Evolutionary conservation across 2,797 vertebrate species (phyloP).

Genomic region (Eleutherodactylus coqui): DNA sequence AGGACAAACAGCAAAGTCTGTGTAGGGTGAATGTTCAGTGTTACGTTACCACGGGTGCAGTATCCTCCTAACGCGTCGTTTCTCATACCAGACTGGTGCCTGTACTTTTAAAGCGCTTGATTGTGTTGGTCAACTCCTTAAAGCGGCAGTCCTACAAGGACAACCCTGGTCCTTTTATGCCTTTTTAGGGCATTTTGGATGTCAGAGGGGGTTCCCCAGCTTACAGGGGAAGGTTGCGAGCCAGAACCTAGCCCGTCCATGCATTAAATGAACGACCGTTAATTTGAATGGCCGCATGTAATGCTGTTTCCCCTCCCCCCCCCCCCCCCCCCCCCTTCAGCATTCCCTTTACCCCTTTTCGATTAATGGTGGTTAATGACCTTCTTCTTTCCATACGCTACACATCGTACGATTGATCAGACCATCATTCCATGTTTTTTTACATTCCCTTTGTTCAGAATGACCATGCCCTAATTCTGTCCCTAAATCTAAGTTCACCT

Average conservation of each 20-base stretch:
- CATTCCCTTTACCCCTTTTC: neutral
- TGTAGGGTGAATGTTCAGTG: constrained; percentile 15
- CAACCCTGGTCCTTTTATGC: neutral
- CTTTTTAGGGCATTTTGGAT: neutral
- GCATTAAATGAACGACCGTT: too few species aligned
- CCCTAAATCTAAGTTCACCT: neutral
- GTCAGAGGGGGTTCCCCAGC: neutral
- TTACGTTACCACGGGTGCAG: constrained; percentile 16
- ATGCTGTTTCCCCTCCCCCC: too few species aligned
- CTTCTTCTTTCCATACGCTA: neutral
- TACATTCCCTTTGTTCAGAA: neutral
- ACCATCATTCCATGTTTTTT: neutral
- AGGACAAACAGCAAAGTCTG: neutral
- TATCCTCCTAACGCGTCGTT: neutral
- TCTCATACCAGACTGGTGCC: constrained; percentile 35
- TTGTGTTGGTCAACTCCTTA: constrained; percentile 26
- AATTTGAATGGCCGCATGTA: too few species aligned
- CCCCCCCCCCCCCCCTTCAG: too few species aligned
- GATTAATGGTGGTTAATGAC: too few species aligned
- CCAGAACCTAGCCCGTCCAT: neutral
- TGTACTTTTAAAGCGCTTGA: constrained; percentile 26
- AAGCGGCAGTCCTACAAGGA: neutral
- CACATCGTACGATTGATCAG: neutral
- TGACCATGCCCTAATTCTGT: too few species aligned
- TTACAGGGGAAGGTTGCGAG: too few species aligned